phyloP scores from a whole-genome alignment of 2,797 vertebrate genomes.

The Myotis myotis region DNA sequence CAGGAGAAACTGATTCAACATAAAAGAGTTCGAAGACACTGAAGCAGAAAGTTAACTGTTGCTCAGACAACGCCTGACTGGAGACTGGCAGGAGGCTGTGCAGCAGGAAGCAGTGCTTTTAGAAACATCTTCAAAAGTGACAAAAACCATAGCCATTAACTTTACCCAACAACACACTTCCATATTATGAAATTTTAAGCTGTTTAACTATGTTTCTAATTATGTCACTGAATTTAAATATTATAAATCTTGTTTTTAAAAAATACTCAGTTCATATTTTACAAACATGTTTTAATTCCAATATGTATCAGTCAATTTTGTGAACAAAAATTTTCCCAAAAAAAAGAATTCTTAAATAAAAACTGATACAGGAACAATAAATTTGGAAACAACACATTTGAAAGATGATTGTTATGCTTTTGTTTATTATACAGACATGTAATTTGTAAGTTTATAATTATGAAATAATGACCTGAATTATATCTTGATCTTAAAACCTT shows the following conservation, averaged over 20 bases:
- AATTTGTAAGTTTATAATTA: not conserved
- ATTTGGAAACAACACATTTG: not conserved
- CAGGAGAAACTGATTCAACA: not conserved
- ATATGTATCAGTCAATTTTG: not conserved
- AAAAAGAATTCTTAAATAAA: not conserved
- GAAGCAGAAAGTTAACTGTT: not conserved
- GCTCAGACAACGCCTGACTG: not conserved
- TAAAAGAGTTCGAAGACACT: not conserved
- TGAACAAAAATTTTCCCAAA: not conserved
- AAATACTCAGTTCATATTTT: not conserved
- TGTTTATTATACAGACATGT: not conserved
- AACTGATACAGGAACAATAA: not conserved
- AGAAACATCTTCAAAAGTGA: not conserved
- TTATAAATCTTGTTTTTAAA: not conserved
- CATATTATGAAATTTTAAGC: not conserved
- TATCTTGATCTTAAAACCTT: not conserved
- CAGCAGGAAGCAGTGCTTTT: not conserved
- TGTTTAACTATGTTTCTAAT: not conserved
- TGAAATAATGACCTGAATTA: not conserved
- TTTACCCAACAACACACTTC: not conserved
- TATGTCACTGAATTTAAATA: not conserved
- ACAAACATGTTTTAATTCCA: constrained; percentile 7
- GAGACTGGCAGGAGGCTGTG: not conserved
- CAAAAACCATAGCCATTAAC: not conserved
- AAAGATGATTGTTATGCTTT: not conserved